A percentile compares a stretch with the other conserved stretches of the same genome.
Evolutionary conservation across 1,140 invertebrate species (phyloP).

Genomic region (Periplaneta americana): DNA sequence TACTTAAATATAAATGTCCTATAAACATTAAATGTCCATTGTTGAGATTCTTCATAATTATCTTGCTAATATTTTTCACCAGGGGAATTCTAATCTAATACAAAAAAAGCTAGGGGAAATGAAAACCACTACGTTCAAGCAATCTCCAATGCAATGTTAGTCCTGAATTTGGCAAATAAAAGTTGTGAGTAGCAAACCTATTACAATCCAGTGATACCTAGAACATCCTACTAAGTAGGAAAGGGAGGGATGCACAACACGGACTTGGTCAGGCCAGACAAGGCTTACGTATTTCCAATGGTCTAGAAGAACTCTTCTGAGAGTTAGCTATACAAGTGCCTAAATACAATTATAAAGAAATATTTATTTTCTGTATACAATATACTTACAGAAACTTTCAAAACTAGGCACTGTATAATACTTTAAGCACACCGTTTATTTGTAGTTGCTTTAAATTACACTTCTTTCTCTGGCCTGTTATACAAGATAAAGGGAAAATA

Average conservation of each 20-base stretch:
- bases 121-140: not conserved
- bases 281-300: not conserved
- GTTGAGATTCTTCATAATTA: not conserved
- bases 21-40: too few species aligned
- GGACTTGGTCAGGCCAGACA: not conserved
- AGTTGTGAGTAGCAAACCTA: not conserved
- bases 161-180: not conserved
- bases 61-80: not conserved
- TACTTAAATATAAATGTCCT: too few species aligned
- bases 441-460: too few species aligned
- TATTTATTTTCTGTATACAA: too few species aligned
- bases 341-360: too few species aligned
- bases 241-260: not conserved
- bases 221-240: not conserved
- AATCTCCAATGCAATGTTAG: not conserved
- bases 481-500: too few species aligned
- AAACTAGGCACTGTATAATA: too few species aligned
- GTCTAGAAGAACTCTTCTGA: too few species aligned
- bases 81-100: not conserved
- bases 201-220: not conserved
- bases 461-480: too few species aligned
- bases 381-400: too few species aligned
- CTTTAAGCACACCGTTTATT: too few species aligned
- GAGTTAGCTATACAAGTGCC: too few species aligned
- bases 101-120: not conserved